Evolutionary conservation across 1,140 invertebrate species (phyloP).

Genomic region (Caenorhabditis briggsae): DNA sequence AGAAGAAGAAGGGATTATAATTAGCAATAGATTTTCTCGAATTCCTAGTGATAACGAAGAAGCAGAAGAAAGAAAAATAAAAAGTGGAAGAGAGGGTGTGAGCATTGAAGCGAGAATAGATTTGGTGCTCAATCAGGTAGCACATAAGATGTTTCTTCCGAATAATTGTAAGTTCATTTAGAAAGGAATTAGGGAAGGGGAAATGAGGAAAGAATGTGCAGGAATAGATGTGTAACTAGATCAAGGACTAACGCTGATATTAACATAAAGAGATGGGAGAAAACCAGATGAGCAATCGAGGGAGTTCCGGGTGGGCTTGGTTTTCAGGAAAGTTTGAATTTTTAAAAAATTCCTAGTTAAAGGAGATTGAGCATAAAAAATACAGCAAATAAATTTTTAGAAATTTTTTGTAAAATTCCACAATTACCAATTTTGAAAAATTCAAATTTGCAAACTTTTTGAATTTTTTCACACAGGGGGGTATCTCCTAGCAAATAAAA

Average conservation of each 20-base stretch:
- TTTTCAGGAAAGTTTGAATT: too few relatives aligned
- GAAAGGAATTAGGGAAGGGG: not conserved
- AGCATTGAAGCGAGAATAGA: constrained; percentile 16
- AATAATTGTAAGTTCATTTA: not conserved
- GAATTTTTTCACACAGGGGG: too few relatives aligned
- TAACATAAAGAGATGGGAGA: not conserved
- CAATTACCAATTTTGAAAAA: too few relatives aligned
- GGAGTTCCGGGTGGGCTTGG: not conserved
- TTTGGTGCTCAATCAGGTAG: not conserved
- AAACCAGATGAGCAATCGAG: not conserved
- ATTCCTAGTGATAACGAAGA: not conserved
- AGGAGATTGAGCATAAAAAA: too few relatives aligned
- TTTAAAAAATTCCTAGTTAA: too few relatives aligned
- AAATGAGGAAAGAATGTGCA: not conserved
- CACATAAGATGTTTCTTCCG: not conserved
- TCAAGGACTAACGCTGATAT: not conserved
- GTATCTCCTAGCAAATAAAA: too few relatives aligned
- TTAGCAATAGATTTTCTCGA: not conserved
- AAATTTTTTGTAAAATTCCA: too few relatives aligned
- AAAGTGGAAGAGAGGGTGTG: not conserved
- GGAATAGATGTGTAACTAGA: not conserved
- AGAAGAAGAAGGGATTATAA: constrained; percentile 14
- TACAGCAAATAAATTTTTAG: too few relatives aligned
- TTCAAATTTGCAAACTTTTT: too few relatives aligned
- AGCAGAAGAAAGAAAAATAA: constrained; percentile 10